These are phyloP conservation scores for Ceratosolen solmsi DNA, from an alignment of 1,140 invertebrate genomes.

Conservation along the genomic window DNA sequence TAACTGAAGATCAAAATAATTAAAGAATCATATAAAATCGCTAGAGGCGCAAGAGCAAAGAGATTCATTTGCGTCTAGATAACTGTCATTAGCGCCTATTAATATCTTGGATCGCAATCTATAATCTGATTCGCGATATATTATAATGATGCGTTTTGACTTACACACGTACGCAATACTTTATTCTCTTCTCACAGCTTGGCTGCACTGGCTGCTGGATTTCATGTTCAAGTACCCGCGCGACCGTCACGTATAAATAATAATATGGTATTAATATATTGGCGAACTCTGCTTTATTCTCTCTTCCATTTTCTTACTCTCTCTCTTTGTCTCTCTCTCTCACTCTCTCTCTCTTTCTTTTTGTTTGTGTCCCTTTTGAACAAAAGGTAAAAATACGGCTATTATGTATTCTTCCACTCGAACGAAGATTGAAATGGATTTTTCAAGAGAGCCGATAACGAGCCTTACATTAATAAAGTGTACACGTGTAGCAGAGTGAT, in stretches of 20 bases:
- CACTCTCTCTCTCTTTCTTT: background rate
- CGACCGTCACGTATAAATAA: slow-evolving; percentile 60
- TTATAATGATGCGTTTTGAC: slow-evolving; percentile 69
- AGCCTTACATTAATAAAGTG: slow-evolving; percentile 23
- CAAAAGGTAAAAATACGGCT: background rate
- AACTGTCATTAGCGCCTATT: slow-evolving; percentile 71
- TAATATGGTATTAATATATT: slow-evolving; percentile 65
- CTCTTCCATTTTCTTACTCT: background rate
- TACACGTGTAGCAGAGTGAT: background rate
- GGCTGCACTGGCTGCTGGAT: slow-evolving; percentile 54
- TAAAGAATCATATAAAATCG: too few species aligned
- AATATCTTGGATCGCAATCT: slow-evolving; percentile 71
- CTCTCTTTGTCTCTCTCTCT: too few species aligned
- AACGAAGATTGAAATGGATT: slow-evolving; percentile 38
- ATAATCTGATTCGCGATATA: slow-evolving; percentile 66
- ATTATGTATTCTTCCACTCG: background rate
- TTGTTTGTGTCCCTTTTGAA: too few species aligned
- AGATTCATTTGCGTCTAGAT: slow-evolving; percentile 58
- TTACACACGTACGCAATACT: background rate
- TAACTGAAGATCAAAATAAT: too few species aligned
- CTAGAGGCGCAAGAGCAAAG: too few species aligned
- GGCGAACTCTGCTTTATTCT: slow-evolving; percentile 34
- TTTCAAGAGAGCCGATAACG: slow-evolving; percentile 26
- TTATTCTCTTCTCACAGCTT: background rate
- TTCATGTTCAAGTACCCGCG: slow-evolving; percentile 29